Evolutionary conservation across 2,113 vertebrate genomes (phyloP), one percentile per base, ranked within the genome.

Genomic region (Dipodomys merriami): DNA sequence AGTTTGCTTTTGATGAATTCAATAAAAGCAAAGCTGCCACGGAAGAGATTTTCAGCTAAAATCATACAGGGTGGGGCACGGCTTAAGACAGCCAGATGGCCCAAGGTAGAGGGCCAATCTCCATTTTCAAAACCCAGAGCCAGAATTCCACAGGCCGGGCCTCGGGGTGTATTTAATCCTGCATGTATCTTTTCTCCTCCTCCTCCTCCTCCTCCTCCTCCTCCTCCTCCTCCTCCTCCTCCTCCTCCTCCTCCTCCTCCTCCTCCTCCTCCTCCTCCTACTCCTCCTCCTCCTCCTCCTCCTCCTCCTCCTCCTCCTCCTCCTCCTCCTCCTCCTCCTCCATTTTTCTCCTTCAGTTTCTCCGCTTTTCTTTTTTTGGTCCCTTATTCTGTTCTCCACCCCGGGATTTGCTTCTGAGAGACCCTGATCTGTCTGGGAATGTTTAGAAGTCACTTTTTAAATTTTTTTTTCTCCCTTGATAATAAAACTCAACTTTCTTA

Each of bases 1-100:
- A 98, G 97, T 99, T 99, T 99, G 97, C 98, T 99, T 99, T 99
- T 99, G 98, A 98, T 99, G 98, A 99, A 98, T 99, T 99, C 98
- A 99, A 98, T 99, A 98, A 98, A 98, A 98, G 98, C 98, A 93
- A 97, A 98, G 94, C 97, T 98, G 98, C 98, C 98, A 98, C 98
- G 97, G 98, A 98, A 98, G 98, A 98, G 98, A 98, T 98, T 98
- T 98, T 98, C 97, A 98, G 97, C 98, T 98, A 98, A 98, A 98
- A 98, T 98, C 98, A 98, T 98, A 98, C 98, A 98, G 98, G 98
- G 98, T 98, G 98, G 98, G 98, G 97, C 97, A 98, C 95, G 97
- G 98, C 98, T 98, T 97, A 98, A 98, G 98, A 95, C 97, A 98
- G 98, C 96, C 98, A 98, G 98, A 98, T 98, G 98, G 98, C 96